Percentiles rank a stretch among this genome's conserved stretches.
phyloP scores from a whole-genome alignment of 2,113 vertebrate genomes.

The Manacus vitellinus region DNA sequence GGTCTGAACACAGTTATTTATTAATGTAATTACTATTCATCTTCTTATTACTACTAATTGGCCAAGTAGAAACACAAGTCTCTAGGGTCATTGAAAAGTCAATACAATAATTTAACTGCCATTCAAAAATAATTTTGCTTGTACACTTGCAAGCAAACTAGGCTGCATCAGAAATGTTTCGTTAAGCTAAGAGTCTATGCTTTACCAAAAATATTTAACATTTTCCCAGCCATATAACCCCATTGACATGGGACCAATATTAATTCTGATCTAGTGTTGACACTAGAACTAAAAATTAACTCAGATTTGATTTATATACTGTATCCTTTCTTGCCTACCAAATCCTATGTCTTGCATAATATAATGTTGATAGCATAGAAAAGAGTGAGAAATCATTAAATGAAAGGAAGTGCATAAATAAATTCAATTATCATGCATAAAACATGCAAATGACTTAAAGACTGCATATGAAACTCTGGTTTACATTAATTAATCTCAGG shows the following conservation, averaged over 20 bases:
- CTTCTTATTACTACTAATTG: slow-evolving; percentile 58
- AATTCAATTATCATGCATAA: slow-evolving; percentile 82
- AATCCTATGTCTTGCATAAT: slow-evolving; percentile 51
- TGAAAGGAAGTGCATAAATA: slow-evolving; percentile 79
- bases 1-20: slow-evolving; percentile 49
- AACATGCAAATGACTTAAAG: slow-evolving; percentile 82
- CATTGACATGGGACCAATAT: slow-evolving; percentile 9
- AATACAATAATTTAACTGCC: slow-evolving; percentile 50
- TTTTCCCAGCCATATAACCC: not conserved
- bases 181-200: not conserved
- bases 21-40: slow-evolving; percentile 43
- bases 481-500: slow-evolving; percentile 79
- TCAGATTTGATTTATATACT: not conserved
- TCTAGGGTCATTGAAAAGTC: slow-evolving; percentile 59
- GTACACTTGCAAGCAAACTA: slow-evolving; percentile 46
- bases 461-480: slow-evolving; percentile 79
- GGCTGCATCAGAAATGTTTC: slow-evolving; percentile 30
- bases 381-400: slow-evolving; percentile 78
- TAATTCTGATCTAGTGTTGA: slow-evolving; percentile 4
- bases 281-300: slow-evolving; percentile 23
- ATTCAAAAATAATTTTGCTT: slow-evolving; percentile 63
- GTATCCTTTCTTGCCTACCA: slow-evolving; percentile 35
- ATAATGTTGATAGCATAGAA: slow-evolving; percentile 66
- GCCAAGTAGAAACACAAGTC: slow-evolving; percentile 60
- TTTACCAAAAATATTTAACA: slow-evolving; percentile 13